Evolutionary conservation across 2,797 vertebrate genomes (phyloP), one percentile per base, ranked within the genome.

Genomic region (Enteromius afrohamiltoni): DNA sequence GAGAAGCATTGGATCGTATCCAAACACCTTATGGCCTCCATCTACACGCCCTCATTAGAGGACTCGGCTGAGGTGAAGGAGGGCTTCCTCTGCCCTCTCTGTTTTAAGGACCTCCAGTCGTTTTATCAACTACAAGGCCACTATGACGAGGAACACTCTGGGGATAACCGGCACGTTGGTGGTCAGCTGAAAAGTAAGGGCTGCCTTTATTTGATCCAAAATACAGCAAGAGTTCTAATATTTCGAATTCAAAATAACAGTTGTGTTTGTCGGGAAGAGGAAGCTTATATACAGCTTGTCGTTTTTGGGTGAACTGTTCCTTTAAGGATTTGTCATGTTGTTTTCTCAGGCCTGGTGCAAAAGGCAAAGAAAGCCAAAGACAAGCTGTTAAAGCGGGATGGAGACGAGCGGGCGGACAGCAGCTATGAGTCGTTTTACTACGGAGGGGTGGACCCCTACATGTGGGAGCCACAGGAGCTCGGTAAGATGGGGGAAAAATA

Each of bases 381-480:
- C 91, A 99, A 97, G 90, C 87, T 99, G 31, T 88, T 99, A 90
- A 99, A 97, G 90, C 93, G 92, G 62, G 98, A 98, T 77, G 97
- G 96, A 82, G 96, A 97, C 2, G 97, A 97, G 74, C 94, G 96
- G 85, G 87, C 86, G 0, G 97, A 98, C 14, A 93, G 95, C 67
- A 94, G 92, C 83, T 98, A 98, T 0, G 98, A 99, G 82, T 97
- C 96, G 0, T 98, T 97, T 91, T 97, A 96, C 91, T 97, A 97
- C 69, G 98, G 97, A 16, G 98, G 98, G 83, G 95, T 99, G 37
- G 98, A 99, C 89, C 97, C 97, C 0, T 98, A 95, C 85, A 98
- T 99, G 97, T 99, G 98, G 98, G 98, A 99, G 86, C 97, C 97
- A 69, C 98, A 99, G 90, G 98, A 99, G 90, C 93, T 99, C 76